Conservation (phyloP, 2,797 vertebrate species). For the Rhincodon typus region DNA sequence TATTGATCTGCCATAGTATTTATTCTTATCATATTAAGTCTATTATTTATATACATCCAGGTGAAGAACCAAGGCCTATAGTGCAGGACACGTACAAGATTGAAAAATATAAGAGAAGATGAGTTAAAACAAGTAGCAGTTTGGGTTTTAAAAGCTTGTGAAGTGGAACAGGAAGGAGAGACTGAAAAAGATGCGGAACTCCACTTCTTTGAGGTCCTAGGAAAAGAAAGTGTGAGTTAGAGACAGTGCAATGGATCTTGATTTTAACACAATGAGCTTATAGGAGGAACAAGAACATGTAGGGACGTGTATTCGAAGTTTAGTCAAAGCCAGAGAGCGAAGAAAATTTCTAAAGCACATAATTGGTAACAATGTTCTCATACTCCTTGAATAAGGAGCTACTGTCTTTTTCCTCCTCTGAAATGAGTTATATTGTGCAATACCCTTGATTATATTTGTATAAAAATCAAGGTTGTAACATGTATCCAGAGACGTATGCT, state of each 20-base stretch:
- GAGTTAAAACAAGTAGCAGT: conserved; percentile 11
- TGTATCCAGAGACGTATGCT: not conserved
- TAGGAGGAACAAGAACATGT: not conserved
- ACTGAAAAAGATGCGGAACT: not conserved
- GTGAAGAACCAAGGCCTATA: not conserved
- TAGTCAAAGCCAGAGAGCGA: too few relatives aligned
- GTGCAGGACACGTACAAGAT: not conserved
- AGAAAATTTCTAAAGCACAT: not conserved
- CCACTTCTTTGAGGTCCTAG: not conserved
- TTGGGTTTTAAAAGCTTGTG: not conserved
- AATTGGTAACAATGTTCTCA: not conserved
- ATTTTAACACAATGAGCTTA: not conserved
- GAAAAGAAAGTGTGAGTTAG: not conserved
- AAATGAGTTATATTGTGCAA: not conserved
- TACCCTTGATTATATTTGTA: not conserved
- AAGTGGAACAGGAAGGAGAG: not conserved
- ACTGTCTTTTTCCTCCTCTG: not conserved
- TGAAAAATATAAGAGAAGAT: conserved; percentile 4
- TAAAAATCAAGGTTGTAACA: not conserved
- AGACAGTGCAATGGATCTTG: not conserved
- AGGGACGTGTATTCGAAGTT: not conserved
- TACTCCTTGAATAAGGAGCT: not conserved
- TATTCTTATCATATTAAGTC: not conserved
- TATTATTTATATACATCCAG: not conserved
- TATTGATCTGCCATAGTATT: not conserved